Evolutionary conservation across 2,888 invertebrate species (phyloP).

Genomic region (Eutolmus rufibarbis): DNA sequence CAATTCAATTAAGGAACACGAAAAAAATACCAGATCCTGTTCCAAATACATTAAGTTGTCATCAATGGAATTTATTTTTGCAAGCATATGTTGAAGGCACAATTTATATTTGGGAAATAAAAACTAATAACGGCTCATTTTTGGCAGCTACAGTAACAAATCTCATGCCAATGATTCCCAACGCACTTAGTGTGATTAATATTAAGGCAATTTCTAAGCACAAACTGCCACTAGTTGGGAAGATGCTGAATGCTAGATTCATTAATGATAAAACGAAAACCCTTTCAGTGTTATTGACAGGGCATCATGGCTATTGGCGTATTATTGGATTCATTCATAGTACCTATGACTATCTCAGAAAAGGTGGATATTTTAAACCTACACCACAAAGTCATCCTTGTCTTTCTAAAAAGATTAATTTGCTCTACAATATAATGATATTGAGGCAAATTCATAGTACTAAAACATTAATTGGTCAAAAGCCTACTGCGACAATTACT

Average conservation of each 20-base stretch:
- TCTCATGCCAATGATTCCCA: slow-evolving; percentile 57
- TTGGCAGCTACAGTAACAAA: slow-evolving; percentile 57
- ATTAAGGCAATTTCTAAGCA: slow-evolving; percentile 53
- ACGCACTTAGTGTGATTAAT: slow-evolving; percentile 57
- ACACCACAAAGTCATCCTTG: slow-evolving; percentile 59
- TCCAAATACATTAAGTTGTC: slow-evolving; percentile 40
- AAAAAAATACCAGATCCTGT: slow-evolving; percentile 57
- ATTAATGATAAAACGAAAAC: slow-evolving; percentile 50
- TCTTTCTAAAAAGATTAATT: slow-evolving; percentile 60
- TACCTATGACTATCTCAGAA: slow-evolving; percentile 51
- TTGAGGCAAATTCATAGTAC: not conserved
- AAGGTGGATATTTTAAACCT: slow-evolving; percentile 57
- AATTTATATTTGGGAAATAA: slow-evolving; percentile 59
- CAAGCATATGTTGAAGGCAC: slow-evolving; percentile 56
- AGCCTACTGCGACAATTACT: not conserved
- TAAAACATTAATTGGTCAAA: not conserved
- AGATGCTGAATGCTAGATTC: slow-evolving; percentile 54
- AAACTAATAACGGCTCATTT: slow-evolving; percentile 50
- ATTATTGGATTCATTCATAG: slow-evolving; percentile 56
- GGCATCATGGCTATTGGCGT: slow-evolving; percentile 46
- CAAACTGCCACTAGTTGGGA: slow-evolving; percentile 55
- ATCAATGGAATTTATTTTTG: slow-evolving; percentile 48
- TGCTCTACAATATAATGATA: slow-evolving; percentile 53
- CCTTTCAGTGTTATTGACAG: slow-evolving; percentile 55
- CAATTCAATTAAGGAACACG: slow-evolving; percentile 57